phyloP scores from a whole-genome alignment of 2,888 invertebrate genomes.

The Macrosiphum euphorbiae region DNA sequence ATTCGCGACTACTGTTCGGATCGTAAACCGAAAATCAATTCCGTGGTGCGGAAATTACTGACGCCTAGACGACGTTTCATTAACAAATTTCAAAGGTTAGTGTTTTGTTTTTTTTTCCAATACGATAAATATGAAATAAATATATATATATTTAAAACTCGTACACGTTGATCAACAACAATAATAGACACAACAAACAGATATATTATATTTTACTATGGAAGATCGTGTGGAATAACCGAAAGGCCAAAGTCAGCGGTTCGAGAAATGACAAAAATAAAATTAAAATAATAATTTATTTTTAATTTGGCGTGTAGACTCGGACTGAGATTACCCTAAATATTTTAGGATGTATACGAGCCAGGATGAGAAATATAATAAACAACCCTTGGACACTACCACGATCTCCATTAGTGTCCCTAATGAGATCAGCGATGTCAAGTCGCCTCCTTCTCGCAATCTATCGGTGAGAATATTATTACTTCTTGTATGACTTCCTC shows the following conservation, averaged over 20 bases:
- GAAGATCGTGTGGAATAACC: background rate
- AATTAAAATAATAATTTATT: slow-evolving; percentile 6
- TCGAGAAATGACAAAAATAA: background rate
- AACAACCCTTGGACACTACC: slow-evolving; percentile 52
- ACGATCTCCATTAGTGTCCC: slow-evolving; percentile 52
- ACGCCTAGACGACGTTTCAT: slow-evolving; percentile 17
- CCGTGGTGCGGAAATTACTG: slow-evolving; percentile 21
- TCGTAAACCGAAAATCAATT: slow-evolving; percentile 13
- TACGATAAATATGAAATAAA: background rate
- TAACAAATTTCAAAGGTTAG: slow-evolving; percentile 46
- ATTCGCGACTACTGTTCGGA: slow-evolving; percentile 40
- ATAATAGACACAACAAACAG: background rate
- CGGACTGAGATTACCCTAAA: slow-evolving; percentile 49
- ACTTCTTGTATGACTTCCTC: slow-evolving; percentile 29
- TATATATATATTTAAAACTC: background rate
- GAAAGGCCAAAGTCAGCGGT: background rate
- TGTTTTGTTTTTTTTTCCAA: background rate
- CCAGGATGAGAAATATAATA: slow-evolving; percentile 50
- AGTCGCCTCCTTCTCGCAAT: slow-evolving; percentile 43
- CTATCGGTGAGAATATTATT: slow-evolving; percentile 60
- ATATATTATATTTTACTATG: background rate
- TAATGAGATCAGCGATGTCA: slow-evolving; percentile 49
- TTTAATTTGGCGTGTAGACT: slow-evolving; percentile 23
- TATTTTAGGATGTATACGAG: slow-evolving; percentile 54
- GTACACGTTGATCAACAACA: background rate